Evolutionary conservation across 2,113 vertebrate genomes (phyloP).

Genomic region (Ptilonorhynchus violaceus): DNA sequence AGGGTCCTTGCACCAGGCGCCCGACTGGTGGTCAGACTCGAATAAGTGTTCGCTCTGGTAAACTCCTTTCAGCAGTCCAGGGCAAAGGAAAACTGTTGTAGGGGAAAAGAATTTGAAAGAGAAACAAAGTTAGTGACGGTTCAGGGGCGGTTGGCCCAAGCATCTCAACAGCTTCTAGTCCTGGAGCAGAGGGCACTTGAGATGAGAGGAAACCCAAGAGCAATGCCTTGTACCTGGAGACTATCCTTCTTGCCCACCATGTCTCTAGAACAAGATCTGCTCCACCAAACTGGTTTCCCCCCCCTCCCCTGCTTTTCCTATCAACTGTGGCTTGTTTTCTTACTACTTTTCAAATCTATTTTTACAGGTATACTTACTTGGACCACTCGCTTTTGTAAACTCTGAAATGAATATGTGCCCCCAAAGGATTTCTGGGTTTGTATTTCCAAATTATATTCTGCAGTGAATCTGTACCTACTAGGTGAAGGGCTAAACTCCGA

Average conservation of each 20-base stretch:
- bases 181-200: neutral
- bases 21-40: conserved; percentile 98
- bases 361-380: conserved; percentile 44
- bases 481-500: conserved; percentile 14
- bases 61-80: conserved; percentile 93
- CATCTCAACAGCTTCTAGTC: conserved; percentile 4
- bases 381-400: conserved; percentile 36
- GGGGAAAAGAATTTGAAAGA: conserved; percentile 76
- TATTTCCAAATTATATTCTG: conserved; percentile 29
- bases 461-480: conserved; percentile 29
- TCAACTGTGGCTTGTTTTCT: neutral
- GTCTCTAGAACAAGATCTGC: conserved; percentile 11
- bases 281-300: neutral
- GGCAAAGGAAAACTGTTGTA: conserved; percentile 95
- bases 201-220: conserved; percentile 21
- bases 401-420: conserved; percentile 11
- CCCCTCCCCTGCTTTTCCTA: neutral
- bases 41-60: conserved; percentile 99
- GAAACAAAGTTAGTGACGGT: conserved; percentile 24
- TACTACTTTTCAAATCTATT: conserved; percentile 8
- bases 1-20: conserved; percentile 98
- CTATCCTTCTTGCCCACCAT: neutral
- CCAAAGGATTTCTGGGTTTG: conserved; percentile 28
- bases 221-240: neutral
- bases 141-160: neutral